Base-by-base conservation (phyloP, 2,113 vertebrate genomes). In the Sphyrna mokarran region DNA sequence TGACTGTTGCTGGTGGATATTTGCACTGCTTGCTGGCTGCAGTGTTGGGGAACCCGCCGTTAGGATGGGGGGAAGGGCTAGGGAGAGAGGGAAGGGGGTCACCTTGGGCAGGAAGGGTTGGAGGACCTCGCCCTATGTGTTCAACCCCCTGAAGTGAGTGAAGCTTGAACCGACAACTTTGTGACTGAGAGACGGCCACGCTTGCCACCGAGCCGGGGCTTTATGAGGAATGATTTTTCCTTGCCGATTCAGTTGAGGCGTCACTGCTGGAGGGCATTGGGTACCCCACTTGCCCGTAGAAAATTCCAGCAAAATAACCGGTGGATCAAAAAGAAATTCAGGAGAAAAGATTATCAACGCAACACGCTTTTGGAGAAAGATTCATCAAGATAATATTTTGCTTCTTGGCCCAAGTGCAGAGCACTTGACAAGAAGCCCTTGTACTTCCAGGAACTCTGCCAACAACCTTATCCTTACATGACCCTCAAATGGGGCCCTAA, bases 371-470 rank as follows among this genome's bases (percentile, higher is more conserved):
- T 93, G 89, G 61, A 93, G 63, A 93, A 66, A n/a, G 61, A 18
- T 93, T 66, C 89, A 93, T 93, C 89, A 93, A 93, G 89, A 66
- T 93, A n/a, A 66, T 93, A 93, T 93, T 93, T 43, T 93, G 89
- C 13, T 93, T 93, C 68, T 66, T 93, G 89, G 89, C 89, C 33
- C n/a, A 5, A 37, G 89, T n/a, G 20, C 33, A 37, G 58, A 66
- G n/a, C n/a, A 66, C 89, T 93, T 93, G 89, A 93, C 89, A 93
- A 93, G 89, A 66, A 37, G 89, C 61, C 61, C 89, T 93, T 93
- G 89, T 93, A 58, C n/a, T n/a, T 93, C 89, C 61, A 93, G 89
- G 89, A 93, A 66, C 89, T 22, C 61, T 22, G 89, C 89, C 89
- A 93, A n/a, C 1, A 66, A 37, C 29, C 61, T 66, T 93, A 93